A percentile compares a stretch with the other conserved stretches of the same genome.
phyloP scores from a whole-genome alignment of 2,113 vertebrate species.

The Calonectris borealis region DNA sequence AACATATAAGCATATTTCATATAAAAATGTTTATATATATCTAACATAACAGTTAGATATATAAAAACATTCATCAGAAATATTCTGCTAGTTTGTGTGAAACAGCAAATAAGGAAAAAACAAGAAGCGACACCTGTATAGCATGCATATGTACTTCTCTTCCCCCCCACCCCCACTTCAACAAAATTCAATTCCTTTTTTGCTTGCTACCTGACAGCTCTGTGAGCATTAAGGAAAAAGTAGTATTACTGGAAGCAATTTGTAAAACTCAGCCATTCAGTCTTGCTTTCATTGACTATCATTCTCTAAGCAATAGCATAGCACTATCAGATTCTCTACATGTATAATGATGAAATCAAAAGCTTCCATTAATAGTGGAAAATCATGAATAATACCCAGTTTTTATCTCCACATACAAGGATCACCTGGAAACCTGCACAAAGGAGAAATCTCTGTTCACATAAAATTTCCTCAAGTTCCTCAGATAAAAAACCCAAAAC shows the following conservation, averaged over 20 bases:
- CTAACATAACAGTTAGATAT: rapidly evolving
- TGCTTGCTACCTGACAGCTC: neutral
- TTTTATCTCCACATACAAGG: neutral
- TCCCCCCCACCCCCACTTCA: neutral
- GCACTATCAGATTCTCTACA: neutral
- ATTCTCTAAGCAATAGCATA: neutral
- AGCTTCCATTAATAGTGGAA: neutral
- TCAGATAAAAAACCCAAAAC: neutral
- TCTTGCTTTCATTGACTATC: neutral
- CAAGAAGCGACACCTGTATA: neutral
- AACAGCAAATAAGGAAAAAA: neutral
- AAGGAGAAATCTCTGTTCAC: neutral
- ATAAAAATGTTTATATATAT: neutral
- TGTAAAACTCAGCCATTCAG: neutral
- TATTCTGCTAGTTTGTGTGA: neutral
- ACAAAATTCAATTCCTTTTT: neutral
- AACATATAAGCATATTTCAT: neutral
- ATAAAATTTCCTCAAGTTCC: neutral
- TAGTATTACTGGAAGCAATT: neutral
- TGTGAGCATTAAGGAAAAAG: neutral
- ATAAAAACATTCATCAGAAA: neutral
- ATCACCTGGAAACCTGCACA: neutral
- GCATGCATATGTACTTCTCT: neutral
- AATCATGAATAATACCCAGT: neutral
- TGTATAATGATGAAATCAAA: neutral